Base-by-base conservation (phyloP, 1,140 invertebrate species). In the Drosophila prosaltans region DNA sequence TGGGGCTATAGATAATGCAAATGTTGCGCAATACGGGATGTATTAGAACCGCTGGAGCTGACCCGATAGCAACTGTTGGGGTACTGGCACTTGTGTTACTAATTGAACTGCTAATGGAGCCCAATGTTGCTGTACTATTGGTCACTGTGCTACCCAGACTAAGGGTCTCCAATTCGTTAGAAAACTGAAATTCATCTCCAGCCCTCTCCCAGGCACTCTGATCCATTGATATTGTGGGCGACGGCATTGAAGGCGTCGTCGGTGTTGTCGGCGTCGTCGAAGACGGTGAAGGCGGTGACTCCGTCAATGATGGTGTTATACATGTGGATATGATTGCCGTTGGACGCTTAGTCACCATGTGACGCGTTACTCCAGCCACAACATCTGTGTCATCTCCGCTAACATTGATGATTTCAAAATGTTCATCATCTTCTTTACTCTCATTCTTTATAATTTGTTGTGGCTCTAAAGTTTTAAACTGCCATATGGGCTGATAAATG, bases 401-500 rank as follows among this genome's bases (percentile, higher is more conserved):
- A 36, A 36, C 48, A 24, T 54, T 48, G 66, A 67, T 86, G 73
- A 64, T 72, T 45, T 73, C 65, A 77, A 85, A 80, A 1, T 84
- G 78, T 5, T 84, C 81, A 0, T 84, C 71, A 0, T 76, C 68
- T 0, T 71, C 61, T 0, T 71, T 65, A 4, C 67, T 59, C 0
- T 74, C 66, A 28, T 76, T 75, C 21, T 63, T 73, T 21, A 45
- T 78, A 40, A 63, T 45, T 43, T 85, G 78, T 10, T 54, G 32
- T 0, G 78, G 76, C 68, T 92, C 79, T 24, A 90, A 21, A 1
- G 91, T 92, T 62, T 91, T 77, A 41, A 90, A 92, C 60, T 91
- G 80, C 91, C 91, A 92, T 55, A 92, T 92, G 57, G 91, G 83
- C 40, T 92, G 91, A 71, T 92, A 92, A 65, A 92, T 92, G 7